Evolutionary conservation across 37 sponge, comb jelly and placozoan species (phyloP), one percentile per base, ranked within the genome.

Genomic region (Halisarca cf. caerulea): DNA sequence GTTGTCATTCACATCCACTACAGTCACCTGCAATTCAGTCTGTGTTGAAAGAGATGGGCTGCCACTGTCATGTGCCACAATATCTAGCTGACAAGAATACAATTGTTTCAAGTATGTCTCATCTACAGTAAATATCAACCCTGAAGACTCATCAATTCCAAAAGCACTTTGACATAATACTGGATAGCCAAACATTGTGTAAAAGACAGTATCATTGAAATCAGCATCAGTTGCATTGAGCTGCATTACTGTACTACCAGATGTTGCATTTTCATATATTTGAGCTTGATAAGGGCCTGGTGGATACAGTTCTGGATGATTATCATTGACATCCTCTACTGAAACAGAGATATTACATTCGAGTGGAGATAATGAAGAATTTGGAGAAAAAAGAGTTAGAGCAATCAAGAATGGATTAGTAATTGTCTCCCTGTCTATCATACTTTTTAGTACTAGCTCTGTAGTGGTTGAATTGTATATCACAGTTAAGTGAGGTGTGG

Each of bases 161-260:
- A 74, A 74, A 4, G 36, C 24, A 8, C 18, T 14, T 37, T 8
- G 45, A 74, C 77, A 74, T 15, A 74, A 23, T 17, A 41, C 1
- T 1, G 45, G 24, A 38, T 37, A 36, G 45, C 43, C 24, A 7
- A 24, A 24, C 77, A 74, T 44, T 2, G 42, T 20, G 23, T 44
- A 71, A 24, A 0, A 3, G 45, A 83, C 47, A 2, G 34, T 23
- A 20, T 27, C 34, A 40, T 83, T 70, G 25, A 37, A 70, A 60
- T 83, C 84, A 28, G 2, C 34, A 40, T 83, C 84, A 5, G 34
- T 45, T 47, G 74, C 84, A 2, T 36, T 6, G 11, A 83, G 8
- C 35, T 51, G 32, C 2, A 72, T 23, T 36, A 83, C 84, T 47
- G n/a, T 15, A 17, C 0, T 3, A 38, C 73, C 73, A 30, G 57